Evolutionary conservation across 2,113 vertebrate species (phyloP), one percentile per base, ranked within the genome.

Genomic region (Lethenteron camtschaticum): DNA sequence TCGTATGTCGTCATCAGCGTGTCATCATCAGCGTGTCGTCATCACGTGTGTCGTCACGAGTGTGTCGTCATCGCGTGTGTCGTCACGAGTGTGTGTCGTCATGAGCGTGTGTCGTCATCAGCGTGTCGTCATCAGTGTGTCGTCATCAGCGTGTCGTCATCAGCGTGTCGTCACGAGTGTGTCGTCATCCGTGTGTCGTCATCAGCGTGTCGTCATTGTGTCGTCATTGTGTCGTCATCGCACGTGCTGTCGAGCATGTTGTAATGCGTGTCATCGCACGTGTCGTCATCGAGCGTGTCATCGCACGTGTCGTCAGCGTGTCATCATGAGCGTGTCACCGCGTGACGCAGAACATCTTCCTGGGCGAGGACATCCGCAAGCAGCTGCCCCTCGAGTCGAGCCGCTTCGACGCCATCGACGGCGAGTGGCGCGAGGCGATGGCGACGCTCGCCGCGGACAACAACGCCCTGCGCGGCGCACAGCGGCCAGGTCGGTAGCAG

Each of bases 351-450:
- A 92, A 87, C 71, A 90, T 92, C 75, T 90, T 92, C 72, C 75
- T 83, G 69, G 86, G 86, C 14, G 85, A 88, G 70, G 88, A 90
- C 76, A 88, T 90, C 72, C 79, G 83, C 56, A 84, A 85, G 74
- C 87, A 88, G 76, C 20, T 10, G 20, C 24, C 86, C 69, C 72
- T 68, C 2, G 86, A 89, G 72, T 85, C 84, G 2, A 73, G 79
- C 20, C 78, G 84, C 68, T 92, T 92, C 71, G 82, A 86, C 72
- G 76, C 75, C 1, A 72, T 87, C 68, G 87, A 86, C 72, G 70
- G 11, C 63, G 83, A 71, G 76, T 92, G 88, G 88, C 87, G 85
- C 73, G 58, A 66, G 41, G 80, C 86, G 73, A 87, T 87, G 86
- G 76, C 75, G 14, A 75, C 76, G 16, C 79, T 92, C 57, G 72